Evolutionary conservation across 2,113 vertebrate species (phyloP).

Genomic region (Coregonus clupeaformis): DNA sequence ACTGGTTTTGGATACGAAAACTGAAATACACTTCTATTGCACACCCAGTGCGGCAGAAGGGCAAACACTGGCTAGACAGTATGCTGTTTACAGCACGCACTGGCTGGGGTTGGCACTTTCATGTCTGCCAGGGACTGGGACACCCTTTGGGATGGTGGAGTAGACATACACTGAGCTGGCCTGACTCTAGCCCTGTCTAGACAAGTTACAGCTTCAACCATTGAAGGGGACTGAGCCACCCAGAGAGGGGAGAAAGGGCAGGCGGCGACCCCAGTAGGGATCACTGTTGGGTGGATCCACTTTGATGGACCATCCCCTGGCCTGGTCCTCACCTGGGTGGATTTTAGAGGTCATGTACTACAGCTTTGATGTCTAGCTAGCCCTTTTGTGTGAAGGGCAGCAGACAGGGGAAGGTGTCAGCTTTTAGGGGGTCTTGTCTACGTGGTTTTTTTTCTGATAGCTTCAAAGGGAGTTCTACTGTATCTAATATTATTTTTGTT

Average conservation of each 20-base stretch:
- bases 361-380: not conserved
- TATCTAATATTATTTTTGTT: not conserved
- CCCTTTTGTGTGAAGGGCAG: not conserved
- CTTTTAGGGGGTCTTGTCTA: not conserved
- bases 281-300: not conserved
- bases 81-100: too few species aligned
- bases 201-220: not conserved
- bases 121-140: too few species aligned
- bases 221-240: not conserved
- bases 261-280: not conserved
- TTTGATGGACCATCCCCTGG: not conserved
- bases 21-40: too few species aligned
- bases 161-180: not conserved
- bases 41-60: too few species aligned
- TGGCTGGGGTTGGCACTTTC: too few species aligned
- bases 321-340: not conserved
- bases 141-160: too few species aligned
- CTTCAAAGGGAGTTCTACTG: not conserved
- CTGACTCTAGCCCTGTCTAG: not conserved
- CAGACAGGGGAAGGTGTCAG: not conserved
- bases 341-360: not conserved
- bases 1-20: too few species aligned
- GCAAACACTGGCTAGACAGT: too few species aligned
- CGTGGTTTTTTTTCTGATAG: not conserved
- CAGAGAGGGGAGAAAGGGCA: constrained; percentile 1